phyloP scores from a whole-genome alignment of 2,888 invertebrate genomes.

The Trissolcus brochymenae region DNA sequence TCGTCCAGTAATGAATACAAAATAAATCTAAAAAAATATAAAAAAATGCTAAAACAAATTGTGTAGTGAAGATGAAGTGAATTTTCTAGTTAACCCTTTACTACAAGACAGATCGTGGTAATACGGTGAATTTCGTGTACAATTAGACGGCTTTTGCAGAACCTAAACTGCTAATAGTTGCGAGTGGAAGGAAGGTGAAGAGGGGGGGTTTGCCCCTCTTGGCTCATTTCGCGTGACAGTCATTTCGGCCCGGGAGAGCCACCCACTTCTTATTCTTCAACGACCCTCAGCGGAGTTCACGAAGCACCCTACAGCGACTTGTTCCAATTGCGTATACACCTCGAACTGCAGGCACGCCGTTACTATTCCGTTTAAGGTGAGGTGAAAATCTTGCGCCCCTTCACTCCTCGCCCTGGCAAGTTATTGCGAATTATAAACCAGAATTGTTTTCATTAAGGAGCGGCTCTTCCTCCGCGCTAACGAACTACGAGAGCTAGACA shows the following conservation, averaged over 20 bases:
- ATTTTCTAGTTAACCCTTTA: slow-evolving; percentile 5
- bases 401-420: slow-evolving; percentile 53
- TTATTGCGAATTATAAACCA: slow-evolving; percentile 70
- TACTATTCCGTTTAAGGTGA: slow-evolving; percentile 54
- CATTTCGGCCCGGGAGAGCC: slow-evolving; percentile 60
- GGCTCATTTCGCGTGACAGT: slow-evolving; percentile 71
- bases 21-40: no score
- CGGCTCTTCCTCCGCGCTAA: slow-evolving; percentile 49
- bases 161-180: slow-evolving; percentile 70
- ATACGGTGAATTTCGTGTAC: slow-evolving; percentile 69
- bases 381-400: slow-evolving; percentile 56
- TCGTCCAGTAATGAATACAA: no score
- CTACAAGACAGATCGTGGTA: slow-evolving; percentile 18
- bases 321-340: slow-evolving; percentile 59
- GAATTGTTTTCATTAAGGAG: slow-evolving; percentile 72
- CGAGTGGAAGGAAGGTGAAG: slow-evolving; percentile 44
- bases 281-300: slow-evolving; percentile 59
- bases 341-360: slow-evolving; percentile 56
- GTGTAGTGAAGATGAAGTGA: neutral
- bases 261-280: slow-evolving; percentile 57
- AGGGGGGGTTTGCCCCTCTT: slow-evolving; percentile 33
- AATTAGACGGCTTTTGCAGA: slow-evolving; percentile 71
- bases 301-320: slow-evolving; percentile 58
- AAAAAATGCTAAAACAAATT: neutral
- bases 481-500: slow-evolving; percentile 38